Conservation (phyloP, 2,888 invertebrate species). For the Archips xylosteana region DNA sequence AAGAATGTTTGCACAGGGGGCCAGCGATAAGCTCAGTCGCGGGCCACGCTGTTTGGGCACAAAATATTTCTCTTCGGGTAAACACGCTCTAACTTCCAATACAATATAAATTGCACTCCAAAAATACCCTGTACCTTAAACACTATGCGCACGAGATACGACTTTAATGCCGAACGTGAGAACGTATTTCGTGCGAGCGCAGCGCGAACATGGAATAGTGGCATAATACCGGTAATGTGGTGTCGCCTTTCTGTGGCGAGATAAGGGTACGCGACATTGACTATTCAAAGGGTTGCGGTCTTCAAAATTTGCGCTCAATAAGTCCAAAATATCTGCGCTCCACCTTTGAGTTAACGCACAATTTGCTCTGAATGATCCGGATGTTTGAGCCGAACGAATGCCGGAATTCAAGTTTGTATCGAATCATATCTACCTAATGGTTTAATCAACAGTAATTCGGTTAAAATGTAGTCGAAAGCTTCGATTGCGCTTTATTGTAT, state of each 20-base stretch:
- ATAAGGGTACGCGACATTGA: constrained; percentile 85
- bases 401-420: constrained; percentile 10
- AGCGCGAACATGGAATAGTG: constrained; percentile 57
- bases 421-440: constrained; percentile 43
- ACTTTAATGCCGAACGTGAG: constrained; percentile 66
- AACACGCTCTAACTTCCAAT: constrained; percentile 81
- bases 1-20: constrained; percentile 62
- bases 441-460: constrained; percentile 58
- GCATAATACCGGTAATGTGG: constrained; percentile 84
- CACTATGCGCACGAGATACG: constrained; percentile 66
- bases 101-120: constrained; percentile 85
- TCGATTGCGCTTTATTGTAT: constrained; percentile 59
- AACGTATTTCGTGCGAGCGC: constrained; percentile 60
- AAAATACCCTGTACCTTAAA: constrained; percentile 77
- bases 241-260: constrained; percentile 84
- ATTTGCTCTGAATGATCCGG: constrained; percentile 54
- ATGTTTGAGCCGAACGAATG: constrained; percentile 52
- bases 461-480: constrained; percentile 55
- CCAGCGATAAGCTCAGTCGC: constrained; percentile 66
- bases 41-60: constrained; percentile 70
- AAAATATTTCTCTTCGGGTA: constrained; percentile 78
- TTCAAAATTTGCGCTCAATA: constrained; percentile 85
- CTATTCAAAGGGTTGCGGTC: constrained; percentile 86
- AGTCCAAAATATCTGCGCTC: constrained; percentile 75
- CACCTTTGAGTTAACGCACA: constrained; percentile 66